phyloP scores from a whole-genome alignment of 2,888 invertebrate genomes.

The Asteroscopus sphinx region DNA sequence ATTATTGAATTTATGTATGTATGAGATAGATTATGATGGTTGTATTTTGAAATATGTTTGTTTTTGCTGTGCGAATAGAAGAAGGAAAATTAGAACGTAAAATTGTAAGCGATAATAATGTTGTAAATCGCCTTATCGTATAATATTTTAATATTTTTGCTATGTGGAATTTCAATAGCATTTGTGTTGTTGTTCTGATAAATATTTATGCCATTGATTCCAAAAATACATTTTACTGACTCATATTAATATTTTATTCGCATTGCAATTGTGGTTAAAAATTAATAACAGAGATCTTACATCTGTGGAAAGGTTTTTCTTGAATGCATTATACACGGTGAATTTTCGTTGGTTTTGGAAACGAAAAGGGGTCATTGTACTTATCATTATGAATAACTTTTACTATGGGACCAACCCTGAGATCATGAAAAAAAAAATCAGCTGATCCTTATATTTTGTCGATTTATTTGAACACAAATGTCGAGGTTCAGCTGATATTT shows the following conservation, averaged over 20 bases:
- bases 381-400: no score
- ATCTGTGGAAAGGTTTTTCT: background rate
- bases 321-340: background rate
- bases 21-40: conserved; percentile 42
- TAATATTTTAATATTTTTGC: conserved; percentile 8
- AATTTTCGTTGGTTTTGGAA: background rate
- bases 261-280: background rate
- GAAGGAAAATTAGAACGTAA: conserved; percentile 33
- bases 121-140: conserved; percentile 35
- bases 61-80: conserved; percentile 21
- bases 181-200: conserved; percentile 11
- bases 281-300: conserved; percentile 2
- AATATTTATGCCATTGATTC: conserved; percentile 4
- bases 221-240: conserved; percentile 18
- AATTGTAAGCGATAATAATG: conserved; percentile 37
- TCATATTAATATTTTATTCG: conserved; percentile 6
- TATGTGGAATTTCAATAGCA: conserved; percentile 8
- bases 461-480: no score
- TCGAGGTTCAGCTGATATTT: no score
- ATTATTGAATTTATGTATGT: conserved; percentile 53
- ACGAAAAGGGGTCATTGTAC: no score
- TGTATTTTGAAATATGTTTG: conserved; percentile 49
- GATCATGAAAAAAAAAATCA: no score
- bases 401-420: no score
- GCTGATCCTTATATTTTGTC: no score